Evolutionary conservation across 2,797 vertebrate genomes (phyloP).

Genomic region (Champsocephalus gunnari): DNA sequence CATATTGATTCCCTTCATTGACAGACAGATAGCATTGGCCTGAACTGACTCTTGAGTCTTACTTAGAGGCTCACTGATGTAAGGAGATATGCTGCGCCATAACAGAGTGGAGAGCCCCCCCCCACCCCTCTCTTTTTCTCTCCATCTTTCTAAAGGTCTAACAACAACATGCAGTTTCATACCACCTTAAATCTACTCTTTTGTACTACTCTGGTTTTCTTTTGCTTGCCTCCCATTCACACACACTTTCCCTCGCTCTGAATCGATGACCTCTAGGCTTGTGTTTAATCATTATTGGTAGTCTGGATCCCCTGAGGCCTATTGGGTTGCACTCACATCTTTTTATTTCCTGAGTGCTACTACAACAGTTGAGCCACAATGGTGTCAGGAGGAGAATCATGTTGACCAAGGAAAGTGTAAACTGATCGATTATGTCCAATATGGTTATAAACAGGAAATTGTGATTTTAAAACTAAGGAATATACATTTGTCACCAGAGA

Average conservation of each 20-base stretch:
- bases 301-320: conserved; percentile 36
- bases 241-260: not conserved
- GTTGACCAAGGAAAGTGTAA: conserved; percentile 31
- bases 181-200: not conserved
- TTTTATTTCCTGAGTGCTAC: conserved; percentile 38
- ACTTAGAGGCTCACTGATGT: conserved; percentile 44
- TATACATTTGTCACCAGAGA: not conserved
- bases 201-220: not conserved
- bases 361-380: conserved; percentile 9
- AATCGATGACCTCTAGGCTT: conserved; percentile 23
- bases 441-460: not conserved
- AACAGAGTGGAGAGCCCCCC: not conserved
- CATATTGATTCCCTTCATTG: conserved; percentile 49
- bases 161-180: not conserved
- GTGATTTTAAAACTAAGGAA: not conserved
- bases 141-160: not conserved
- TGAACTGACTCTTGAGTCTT: conserved; percentile 47
- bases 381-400: conserved; percentile 14
- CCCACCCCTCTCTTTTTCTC: not conserved
- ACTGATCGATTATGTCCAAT: conserved; percentile 29
- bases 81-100: conserved; percentile 26
- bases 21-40: conserved; percentile 27
- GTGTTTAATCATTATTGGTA: conserved; percentile 35
- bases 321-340: conserved; percentile 41
- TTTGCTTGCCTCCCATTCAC: conserved; percentile 7